Evolutionary conservation across 2,888 invertebrate genomes (phyloP).

Genomic region (Trichopria drosophilae): DNA sequence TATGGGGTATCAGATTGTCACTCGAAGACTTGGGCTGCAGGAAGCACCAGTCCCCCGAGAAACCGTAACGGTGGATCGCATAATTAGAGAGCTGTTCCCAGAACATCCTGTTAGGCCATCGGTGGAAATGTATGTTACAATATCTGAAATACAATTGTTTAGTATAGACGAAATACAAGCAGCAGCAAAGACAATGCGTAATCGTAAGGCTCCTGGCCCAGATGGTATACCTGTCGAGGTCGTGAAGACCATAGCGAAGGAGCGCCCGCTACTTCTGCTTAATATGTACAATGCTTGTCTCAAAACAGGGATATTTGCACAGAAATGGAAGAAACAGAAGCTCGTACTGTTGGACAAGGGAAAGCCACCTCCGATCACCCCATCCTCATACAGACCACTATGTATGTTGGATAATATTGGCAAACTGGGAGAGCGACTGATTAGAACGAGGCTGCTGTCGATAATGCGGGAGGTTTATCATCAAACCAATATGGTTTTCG

Average conservation of each 20-base stretch:
- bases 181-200: no score
- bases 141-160: background rate
- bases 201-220: no score
- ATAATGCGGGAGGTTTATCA: no score
- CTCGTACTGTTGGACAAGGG: slow-evolving; percentile 25
- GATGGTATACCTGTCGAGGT: background rate
- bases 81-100: background rate
- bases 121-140: background rate
- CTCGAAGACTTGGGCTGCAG: background rate
- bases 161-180: background rate
- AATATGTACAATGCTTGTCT: slow-evolving; percentile 7
- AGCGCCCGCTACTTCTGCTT: background rate
- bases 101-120: background rate
- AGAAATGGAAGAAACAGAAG: slow-evolving; percentile 35
- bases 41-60: background rate
- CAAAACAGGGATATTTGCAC: background rate
- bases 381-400: no score
- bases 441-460: slow-evolving; percentile 35
- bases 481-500: slow-evolving; percentile 28
- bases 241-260: background rate
- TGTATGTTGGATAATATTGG: slow-evolving; percentile 40
- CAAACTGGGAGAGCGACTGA: slow-evolving; percentile 40
- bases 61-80: background rate
- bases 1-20: background rate
- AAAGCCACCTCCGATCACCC: slow-evolving; percentile 23